Evolutionary conservation across 2,113 vertebrate genomes (phyloP).

Genomic region (Onychostoma macrolepis): DNA sequence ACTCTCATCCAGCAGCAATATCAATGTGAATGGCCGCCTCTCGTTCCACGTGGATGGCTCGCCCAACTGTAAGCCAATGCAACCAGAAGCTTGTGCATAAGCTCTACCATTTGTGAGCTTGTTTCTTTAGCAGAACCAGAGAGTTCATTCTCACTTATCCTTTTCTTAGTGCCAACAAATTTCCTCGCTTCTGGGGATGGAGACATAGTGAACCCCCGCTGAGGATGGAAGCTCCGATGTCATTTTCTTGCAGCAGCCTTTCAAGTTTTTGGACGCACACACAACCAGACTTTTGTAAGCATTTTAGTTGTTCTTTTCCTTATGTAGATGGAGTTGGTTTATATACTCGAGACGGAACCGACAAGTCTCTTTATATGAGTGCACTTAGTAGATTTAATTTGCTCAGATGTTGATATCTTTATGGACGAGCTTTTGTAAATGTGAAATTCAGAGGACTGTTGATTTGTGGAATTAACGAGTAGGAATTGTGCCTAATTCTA

Average conservation of each 20-base stretch:
- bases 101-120: neutral
- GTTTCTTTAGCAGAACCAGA: too few species aligned
- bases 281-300: neutral
- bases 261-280: neutral
- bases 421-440: too few species aligned
- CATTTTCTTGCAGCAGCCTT: neutral
- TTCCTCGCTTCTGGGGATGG: neutral
- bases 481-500: too few species aligned
- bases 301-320: neutral
- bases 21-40: neutral
- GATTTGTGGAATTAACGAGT: too few species aligned
- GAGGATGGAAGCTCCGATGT: neutral
- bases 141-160: neutral
- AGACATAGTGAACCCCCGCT: neutral
- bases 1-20: neutral
- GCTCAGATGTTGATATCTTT: too few species aligned
- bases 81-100: neutral
- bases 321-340: neutral
- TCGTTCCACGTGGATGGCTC: neutral
- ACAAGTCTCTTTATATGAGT: too few species aligned
- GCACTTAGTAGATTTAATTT: too few species aligned
- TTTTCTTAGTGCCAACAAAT: neutral
- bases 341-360: neutral
- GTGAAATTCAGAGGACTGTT: too few species aligned
- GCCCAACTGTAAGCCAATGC: neutral